A percentile compares a stretch with the other conserved stretches of the same genome.
These are phyloP conservation scores for Protobothrops mucrosquamatus DNA, from an alignment of 2,113 vertebrate species.

Conservation along the genomic window DNA sequence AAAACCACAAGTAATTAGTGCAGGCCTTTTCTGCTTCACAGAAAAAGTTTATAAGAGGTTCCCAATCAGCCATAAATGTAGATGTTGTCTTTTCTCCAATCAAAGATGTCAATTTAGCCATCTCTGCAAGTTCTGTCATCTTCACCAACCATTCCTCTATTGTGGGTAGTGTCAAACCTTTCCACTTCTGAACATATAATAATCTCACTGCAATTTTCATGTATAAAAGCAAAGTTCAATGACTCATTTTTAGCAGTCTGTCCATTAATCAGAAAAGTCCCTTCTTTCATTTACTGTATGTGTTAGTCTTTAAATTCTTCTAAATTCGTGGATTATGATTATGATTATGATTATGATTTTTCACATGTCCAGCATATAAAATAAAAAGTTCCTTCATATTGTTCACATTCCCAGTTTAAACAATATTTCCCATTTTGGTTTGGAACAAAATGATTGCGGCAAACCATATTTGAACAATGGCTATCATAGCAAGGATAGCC, in stretches of 20 bases:
- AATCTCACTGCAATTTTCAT: not conserved
- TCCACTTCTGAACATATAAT: not conserved
- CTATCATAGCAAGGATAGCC: not conserved
- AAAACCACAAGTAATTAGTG: not conserved
- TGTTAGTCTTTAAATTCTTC: too few relatives aligned
- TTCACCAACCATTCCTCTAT: not conserved
- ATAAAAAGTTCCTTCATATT: too few relatives aligned
- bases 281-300: not conserved
- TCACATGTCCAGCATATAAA: too few relatives aligned
- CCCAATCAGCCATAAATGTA: not conserved
- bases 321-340: too few relatives aligned
- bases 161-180: not conserved
- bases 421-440: not conserved
- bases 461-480: not conserved
- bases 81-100: not conserved
- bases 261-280: not conserved
- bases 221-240: not conserved
- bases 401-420: not conserved
- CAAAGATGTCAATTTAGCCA: not conserved
- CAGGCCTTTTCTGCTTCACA: not conserved
- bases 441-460: not conserved
- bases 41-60: not conserved
- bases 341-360: too few relatives aligned
- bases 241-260: not conserved
- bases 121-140: not conserved